phyloP scores from a whole-genome alignment of 2,797 vertebrate species.

The Enteromius treurensis region DNA sequence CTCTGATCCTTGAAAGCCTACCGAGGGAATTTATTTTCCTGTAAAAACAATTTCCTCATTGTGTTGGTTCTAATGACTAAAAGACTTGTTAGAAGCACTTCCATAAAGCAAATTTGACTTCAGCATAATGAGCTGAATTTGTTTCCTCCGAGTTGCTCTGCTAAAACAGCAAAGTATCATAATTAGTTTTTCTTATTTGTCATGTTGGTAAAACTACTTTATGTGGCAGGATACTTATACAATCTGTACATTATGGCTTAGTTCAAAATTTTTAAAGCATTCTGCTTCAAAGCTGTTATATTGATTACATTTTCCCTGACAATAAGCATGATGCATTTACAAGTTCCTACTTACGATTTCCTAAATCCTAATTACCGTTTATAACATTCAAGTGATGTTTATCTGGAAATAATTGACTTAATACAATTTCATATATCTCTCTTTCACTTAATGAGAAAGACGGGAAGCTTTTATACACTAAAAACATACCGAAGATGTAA shows the following conservation, averaged over 20 bases:
- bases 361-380: not conserved
- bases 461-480: not conserved
- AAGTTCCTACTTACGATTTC: constrained; percentile 2
- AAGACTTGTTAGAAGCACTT: constrained; percentile 43
- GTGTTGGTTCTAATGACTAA: constrained; percentile 42
- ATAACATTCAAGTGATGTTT: not conserved
- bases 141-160: not conserved
- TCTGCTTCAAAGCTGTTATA: constrained; percentile 5
- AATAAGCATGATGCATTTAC: not conserved
- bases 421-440: not conserved
- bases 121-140: constrained; percentile 30
- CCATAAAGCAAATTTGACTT: constrained; percentile 10
- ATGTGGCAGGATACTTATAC: constrained; percentile 29
- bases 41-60: constrained; percentile 45
- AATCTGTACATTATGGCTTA: constrained; percentile 12
- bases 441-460: not conserved
- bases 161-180: constrained; percentile 27
- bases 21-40: constrained; percentile 39
- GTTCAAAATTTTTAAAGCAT: not conserved
- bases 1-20: constrained; percentile 32
- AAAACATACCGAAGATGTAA: not conserved
- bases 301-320: constrained; percentile 7
- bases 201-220: constrained; percentile 26
- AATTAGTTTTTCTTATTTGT: constrained; percentile 41
- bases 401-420: not conserved